Evolutionary conservation across 1,140 invertebrate genomes (phyloP).

Genomic region (Sitodiplosis mosellana): DNA sequence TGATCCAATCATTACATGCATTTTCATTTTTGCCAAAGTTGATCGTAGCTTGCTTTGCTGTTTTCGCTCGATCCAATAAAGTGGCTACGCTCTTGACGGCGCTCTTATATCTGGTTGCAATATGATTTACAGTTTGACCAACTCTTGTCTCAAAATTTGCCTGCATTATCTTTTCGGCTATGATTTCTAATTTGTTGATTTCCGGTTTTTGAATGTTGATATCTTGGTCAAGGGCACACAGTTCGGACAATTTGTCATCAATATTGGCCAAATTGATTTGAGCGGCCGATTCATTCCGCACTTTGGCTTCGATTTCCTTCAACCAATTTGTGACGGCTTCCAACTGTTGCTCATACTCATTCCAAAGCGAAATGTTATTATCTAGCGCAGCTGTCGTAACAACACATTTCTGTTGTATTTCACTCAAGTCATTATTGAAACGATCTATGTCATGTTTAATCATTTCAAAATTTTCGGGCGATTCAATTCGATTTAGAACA

Average conservation of each 20-base stretch:
- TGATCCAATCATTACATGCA: slow-evolving; percentile 61
- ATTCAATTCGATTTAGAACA: slow-evolving; percentile 45
- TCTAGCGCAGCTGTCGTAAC: slow-evolving; percentile 50
- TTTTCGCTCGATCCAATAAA: slow-evolving; percentile 46
- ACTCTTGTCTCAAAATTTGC: slow-evolving; percentile 65
- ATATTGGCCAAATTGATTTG: slow-evolving; percentile 51
- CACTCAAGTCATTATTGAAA: slow-evolving; percentile 44
- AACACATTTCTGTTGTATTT: slow-evolving; percentile 41
- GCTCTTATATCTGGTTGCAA: slow-evolving; percentile 56
- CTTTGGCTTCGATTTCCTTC: slow-evolving; percentile 66
- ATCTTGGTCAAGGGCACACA: slow-evolving; percentile 39
- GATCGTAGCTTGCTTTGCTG: slow-evolving; percentile 42
- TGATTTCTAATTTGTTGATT: slow-evolving; percentile 41
- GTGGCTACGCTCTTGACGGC: slow-evolving; percentile 49
- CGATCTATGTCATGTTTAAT: slow-evolving; percentile 42
- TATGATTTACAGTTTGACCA: slow-evolving; percentile 56
- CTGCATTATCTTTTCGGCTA: slow-evolving; percentile 52
- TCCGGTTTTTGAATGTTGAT: slow-evolving; percentile 42
- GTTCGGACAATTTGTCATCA: slow-evolving; percentile 49
- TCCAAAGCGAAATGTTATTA: slow-evolving; percentile 57
- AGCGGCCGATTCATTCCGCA: slow-evolving; percentile 49
- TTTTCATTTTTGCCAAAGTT: slow-evolving; percentile 45
- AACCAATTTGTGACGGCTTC: slow-evolving; percentile 67
- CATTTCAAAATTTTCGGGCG: slow-evolving; percentile 40
- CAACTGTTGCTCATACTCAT: slow-evolving; percentile 55